These are phyloP conservation scores for Natrix natrix DNA, from an alignment of 2,797 vertebrate genomes.

Conservation along the genomic window DNA sequence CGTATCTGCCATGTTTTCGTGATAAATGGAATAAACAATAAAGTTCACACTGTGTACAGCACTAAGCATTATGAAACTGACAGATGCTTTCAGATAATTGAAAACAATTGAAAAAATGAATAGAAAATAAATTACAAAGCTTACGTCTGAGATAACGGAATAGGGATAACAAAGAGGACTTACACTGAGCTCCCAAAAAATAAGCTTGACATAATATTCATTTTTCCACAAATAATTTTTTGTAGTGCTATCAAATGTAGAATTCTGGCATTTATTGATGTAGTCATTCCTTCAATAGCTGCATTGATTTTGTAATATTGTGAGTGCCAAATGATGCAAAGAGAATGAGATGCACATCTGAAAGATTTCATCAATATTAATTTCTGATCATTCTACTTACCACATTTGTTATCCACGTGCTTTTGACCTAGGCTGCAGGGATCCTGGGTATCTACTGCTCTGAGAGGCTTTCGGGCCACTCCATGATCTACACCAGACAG, in stretches of 20 bases:
- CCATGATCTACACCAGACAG: constrained; percentile 84
- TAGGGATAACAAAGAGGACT: not conserved
- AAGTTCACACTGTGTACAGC: not conserved
- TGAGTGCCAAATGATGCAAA: not conserved
- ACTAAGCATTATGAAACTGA: not conserved
- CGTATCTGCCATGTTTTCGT: not conserved
- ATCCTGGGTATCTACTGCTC: constrained; percentile 71
- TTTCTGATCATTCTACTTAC: constrained; percentile 70
- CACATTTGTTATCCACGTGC: constrained; percentile 83
- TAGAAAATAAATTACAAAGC: not conserved
- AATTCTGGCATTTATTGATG: not conserved
- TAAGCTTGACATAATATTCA: not conserved
- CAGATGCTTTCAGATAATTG: not conserved
- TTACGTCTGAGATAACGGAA: not conserved
- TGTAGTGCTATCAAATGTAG: not conserved
- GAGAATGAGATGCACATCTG: not conserved
- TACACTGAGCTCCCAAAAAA: not conserved
- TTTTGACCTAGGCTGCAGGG: constrained; percentile 82
- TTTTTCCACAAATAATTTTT: not conserved
- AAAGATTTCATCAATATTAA: not conserved
- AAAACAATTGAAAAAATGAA: not conserved
- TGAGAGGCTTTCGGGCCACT: constrained; percentile 75
- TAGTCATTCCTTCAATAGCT: not conserved
- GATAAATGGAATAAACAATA: not conserved
- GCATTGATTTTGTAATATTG: not conserved